Base-by-base conservation (phyloP, 92 coral and sea anemone genomes). In the Phenganax marumi region DNA sequence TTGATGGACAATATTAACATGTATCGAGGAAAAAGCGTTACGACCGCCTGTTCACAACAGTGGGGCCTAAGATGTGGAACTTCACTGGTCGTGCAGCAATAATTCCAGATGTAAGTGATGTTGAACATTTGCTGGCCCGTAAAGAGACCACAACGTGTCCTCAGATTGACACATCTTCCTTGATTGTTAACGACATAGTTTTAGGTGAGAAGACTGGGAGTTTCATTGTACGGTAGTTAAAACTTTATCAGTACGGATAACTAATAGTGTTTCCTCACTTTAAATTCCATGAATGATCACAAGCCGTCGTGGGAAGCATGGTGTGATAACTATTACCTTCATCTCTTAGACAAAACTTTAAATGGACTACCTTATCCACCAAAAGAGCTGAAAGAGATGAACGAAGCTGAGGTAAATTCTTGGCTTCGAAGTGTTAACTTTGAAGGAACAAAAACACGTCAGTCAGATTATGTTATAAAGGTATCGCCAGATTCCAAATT, bases 281-380 rank as follows among this genome's bases (percentile, higher is more conserved):
- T 52, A 73, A 62, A 73, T 12, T 73, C 63, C 10, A 73, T 73
- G 79, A 60, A 60, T 7, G 63, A 73, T 17, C 79, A 73, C 62
- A 73, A 73, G 62, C 0, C 39, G 62, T 18, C 53, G 54, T 73
- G 79, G 79, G 79, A 73, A 9, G 53, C 50, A 18, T 73, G 79
- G 79, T 73, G 79, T 73, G 79, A 73, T 25, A 52, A 54, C 24
- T 73, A 73, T 62, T 73, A 73, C 79, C 79, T 73, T 49, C 25
- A 52, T 50, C 61, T 73, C 3, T 52, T 73, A 52, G 79, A 73
- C 21, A 73, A 2, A 21, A 73, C n/a, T 25, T 73, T 73, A 62
- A 73, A 73, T 73, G 10, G 47, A 3, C 7, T 73, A 10, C 79
- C 79, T 47, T 80, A 69, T 62, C 73, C 73, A 17, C 73, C 73